Evolutionary conservation across 2,888 invertebrate species (phyloP).

Genomic region (Macropis europaea): DNA sequence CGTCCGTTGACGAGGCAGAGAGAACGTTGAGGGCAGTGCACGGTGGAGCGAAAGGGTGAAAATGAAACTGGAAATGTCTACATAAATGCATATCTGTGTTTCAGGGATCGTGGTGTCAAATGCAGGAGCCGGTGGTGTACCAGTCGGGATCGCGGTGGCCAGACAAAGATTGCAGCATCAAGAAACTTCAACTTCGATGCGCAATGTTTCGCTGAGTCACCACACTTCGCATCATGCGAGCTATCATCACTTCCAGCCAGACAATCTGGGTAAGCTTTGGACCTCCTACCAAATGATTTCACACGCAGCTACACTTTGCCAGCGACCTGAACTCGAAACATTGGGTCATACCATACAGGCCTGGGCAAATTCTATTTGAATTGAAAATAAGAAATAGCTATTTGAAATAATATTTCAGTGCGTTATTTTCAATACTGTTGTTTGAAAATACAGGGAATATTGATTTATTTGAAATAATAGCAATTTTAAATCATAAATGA

Average conservation of each 20-base stretch:
- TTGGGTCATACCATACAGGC: too few relatives aligned
- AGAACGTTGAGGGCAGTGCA: neutral
- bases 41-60: neutral
- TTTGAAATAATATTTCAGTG: too few relatives aligned
- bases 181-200: constrained; percentile 81
- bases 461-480: too few relatives aligned
- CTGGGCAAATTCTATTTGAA: too few relatives aligned
- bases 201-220: constrained; percentile 77
- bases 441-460: too few relatives aligned
- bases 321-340: too few relatives aligned
- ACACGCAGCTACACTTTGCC: too few relatives aligned
- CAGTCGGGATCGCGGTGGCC: constrained; percentile 92
- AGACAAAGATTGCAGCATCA: constrained; percentile 88
- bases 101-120: constrained; percentile 75
- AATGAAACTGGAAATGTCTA: constrained; percentile 19
- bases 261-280: constrained; percentile 72
- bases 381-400: too few relatives aligned
- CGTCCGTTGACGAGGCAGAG: neutral
- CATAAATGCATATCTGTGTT: constrained; percentile 31
- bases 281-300: neutral
- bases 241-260: constrained; percentile 77
- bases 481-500: too few relatives aligned
- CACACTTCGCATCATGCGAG: constrained; percentile 76
- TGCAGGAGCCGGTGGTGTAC: constrained; percentile 81
- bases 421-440: too few relatives aligned